Evolutionary conservation across 2,888 invertebrate species (phyloP).

Genomic region (Linnaemya vulpina): DNA sequence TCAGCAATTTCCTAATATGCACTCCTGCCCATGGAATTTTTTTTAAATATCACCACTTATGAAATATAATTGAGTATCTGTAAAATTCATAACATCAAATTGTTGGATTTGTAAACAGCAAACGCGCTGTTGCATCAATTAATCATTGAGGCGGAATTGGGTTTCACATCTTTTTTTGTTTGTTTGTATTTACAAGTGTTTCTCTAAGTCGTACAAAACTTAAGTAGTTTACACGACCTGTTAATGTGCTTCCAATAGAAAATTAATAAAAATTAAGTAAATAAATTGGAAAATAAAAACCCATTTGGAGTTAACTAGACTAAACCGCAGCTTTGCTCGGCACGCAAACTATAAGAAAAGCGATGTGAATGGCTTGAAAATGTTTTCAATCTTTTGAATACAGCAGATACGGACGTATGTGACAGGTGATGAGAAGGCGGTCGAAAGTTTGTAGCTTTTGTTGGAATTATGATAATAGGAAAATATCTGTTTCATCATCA

Average conservation of each 20-base stretch:
- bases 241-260: neutral
- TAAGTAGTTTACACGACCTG: neutral
- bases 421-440: too few relatives aligned
- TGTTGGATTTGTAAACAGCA: neutral
- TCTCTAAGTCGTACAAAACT: neutral
- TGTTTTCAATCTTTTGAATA: too few relatives aligned
- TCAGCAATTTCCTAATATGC: neutral
- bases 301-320: neutral
- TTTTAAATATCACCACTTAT: neutral
- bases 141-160: neutral
- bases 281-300: neutral
- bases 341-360: neutral
- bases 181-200: neutral
- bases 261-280: neutral
- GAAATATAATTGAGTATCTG: neutral
- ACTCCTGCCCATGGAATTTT: neutral
- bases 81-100: neutral
- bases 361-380: neutral
- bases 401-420: too few relatives aligned
- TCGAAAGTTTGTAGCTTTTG: too few relatives aligned
- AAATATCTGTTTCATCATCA: too few relatives aligned
- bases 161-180: neutral
- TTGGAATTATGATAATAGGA: too few relatives aligned
- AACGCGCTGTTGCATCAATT: constrained; percentile 1
- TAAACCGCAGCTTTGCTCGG: neutral